Base-by-base conservation (phyloP, 1,140 invertebrate species). In the Lordiphosa clarofinis region DNA sequence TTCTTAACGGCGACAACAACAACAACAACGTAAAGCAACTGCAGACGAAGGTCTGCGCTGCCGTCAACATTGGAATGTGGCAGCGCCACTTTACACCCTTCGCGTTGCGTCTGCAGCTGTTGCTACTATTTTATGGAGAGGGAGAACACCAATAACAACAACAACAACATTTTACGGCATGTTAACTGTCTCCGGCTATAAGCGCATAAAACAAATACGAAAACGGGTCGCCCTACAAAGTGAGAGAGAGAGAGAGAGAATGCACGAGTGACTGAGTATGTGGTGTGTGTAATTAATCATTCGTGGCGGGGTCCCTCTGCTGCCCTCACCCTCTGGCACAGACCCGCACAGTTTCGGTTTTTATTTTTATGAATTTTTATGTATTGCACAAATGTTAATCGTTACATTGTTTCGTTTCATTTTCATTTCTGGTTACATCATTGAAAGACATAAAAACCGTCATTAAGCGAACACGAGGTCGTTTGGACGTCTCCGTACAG, bases 61-160 rank as follows among this genome's bases (percentile, higher is more conserved):
- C 36, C 36, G 12, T 54, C 50, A 33, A 42, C 52, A 63, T 70
- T 71, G 68, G 68, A 71, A 71, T 71, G 68, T 71, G 68, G 68
- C 68, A 69, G 56, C 59, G 48, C 66, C 68, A 69, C 68, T 71
- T 70, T 71, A 63, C 68, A 71, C 68, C 66, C 68, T 71, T 56
- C 57, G 43, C 56, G 24, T 44, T 58, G 60, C 46, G 38, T 35
- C 48, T 67, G 46, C 69, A 61, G 64, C 57, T 68, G 58, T 67
- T 74, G 61, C 63, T 60, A 69, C 65, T 69, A 70, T 65, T 68
- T 81, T 82, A 75, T 82, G 55, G 11, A n/a, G 9, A 39, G 37
- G 31, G 4, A 4, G 8, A 40, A 36, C 12, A 9, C 13, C 33
- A 37, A 31, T 15, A 15, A 15, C 12, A 53, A 60, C 35, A 64